A percentile compares a stretch with the other conserved stretches of the same genome.
Conservation (phyloP, 2,888 invertebrate genomes). For the Theretra japonica region DNA sequence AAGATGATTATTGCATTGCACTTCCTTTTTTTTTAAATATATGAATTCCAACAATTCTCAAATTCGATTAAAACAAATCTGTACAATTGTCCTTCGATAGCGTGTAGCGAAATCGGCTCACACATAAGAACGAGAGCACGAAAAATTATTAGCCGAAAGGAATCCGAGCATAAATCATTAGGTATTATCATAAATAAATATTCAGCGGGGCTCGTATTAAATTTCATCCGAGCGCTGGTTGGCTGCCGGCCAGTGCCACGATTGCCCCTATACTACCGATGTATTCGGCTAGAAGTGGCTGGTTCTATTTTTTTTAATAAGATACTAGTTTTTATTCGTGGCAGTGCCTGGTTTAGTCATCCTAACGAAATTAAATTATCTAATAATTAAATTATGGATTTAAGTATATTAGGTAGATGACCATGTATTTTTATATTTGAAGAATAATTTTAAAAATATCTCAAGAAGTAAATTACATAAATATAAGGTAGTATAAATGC, state of each 20-base stretch:
- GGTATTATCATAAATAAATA: conserved; percentile 82
- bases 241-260: conserved; percentile 68
- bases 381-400: no score
- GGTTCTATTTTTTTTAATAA: neutral
- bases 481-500: no score
- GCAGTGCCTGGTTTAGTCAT: no score
- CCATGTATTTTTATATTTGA: no score
- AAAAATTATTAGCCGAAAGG: conserved; percentile 73
- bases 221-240: conserved; percentile 71
- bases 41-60: neutral
- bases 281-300: conserved; percentile 1
- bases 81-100: neutral
- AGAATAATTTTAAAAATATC: no score
- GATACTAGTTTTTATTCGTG: no score
- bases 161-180: conserved; percentile 78
- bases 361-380: no score
- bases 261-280: conserved; percentile 46
- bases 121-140: conserved; percentile 35
- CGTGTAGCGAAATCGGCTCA: conserved; percentile 21
- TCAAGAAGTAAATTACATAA: no score
- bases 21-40: no score
- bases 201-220: conserved; percentile 79
- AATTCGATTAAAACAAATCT: neutral
- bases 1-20: no score
- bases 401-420: no score